Evolutionary conservation across 2,113 vertebrate genomes (phyloP), one percentile per base, ranked within the genome.

Genomic region (Paradoxurus hermaphroditus): DNA sequence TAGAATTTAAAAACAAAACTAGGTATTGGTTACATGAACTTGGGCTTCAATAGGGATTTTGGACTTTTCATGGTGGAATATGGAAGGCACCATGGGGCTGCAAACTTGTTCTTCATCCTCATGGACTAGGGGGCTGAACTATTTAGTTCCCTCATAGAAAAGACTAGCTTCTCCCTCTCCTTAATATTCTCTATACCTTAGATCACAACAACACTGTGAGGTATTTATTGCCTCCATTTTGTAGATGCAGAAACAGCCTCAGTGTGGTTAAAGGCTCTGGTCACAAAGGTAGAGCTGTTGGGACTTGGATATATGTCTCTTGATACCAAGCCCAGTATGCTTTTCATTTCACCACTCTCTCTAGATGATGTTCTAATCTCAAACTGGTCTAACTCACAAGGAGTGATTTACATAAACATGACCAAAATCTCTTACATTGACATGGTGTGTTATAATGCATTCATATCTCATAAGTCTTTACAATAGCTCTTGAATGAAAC

Each of bases 361-460:
- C 46, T 44, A 77, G 59, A 46, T 85, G 73, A 41, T 39, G 27
- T 65, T 51, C 67, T 95, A 41, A 75, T 92, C 36, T 56, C 10
- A 86, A 92, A 78, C 46, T 95, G 75, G n/a, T 87, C 27, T 92
- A 85, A 94, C 41, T 87, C 91, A 70, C 18, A 91, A 86, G 36
- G 25, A 78, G 6, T 41, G 81, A 49, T 72, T 97, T 82, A 77
- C 14, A 34, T 72, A 93, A 67, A 46, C 51, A n/a, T 77, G 89
- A 4, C 10, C 62, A 59, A 94, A 94, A 67, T 62, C 3, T 14
- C 5, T 7, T 78, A 7, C 0, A 39, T 15, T 59, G 25, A 46
- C 73, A 44, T 53, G 31, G 5, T 46, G 3, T 67, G 67, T 89
- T 91, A 36, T 1, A 68, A 78, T 36, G 23, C 1, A 19, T 23